Evolutionary conservation across 2,888 invertebrate species (phyloP).

Genomic region (Athalia circularis): DNA sequence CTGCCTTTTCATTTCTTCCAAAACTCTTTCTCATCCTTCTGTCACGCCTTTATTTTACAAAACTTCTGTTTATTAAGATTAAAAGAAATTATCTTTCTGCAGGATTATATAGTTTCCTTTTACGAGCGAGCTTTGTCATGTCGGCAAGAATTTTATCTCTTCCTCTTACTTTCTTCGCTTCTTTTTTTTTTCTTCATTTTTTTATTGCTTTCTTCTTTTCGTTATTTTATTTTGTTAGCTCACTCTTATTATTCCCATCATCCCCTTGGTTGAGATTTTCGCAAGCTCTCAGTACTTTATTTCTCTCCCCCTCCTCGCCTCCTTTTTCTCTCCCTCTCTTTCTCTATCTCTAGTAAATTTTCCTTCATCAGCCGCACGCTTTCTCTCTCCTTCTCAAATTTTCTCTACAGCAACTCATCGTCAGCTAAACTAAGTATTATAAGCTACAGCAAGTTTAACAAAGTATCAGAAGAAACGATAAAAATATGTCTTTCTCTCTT

Average conservation of each 20-base stretch:
- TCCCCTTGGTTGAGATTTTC: neutral
- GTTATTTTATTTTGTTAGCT: neutral
- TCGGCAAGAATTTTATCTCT: conserved; percentile 24
- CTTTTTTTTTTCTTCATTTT: neutral
- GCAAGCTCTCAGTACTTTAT: conserved; percentile 6
- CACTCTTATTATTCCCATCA: conserved; percentile 19
- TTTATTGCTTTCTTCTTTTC: neutral
- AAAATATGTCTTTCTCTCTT: no score
- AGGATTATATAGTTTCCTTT: conserved; percentile 43
- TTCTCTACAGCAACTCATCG: neutral
- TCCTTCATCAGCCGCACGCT: neutral
- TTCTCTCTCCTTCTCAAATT: conserved; percentile 5
- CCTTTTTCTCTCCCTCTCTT: neutral
- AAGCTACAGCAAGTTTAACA: no score
- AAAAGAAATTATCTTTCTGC: conserved; percentile 45
- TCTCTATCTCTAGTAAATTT: conserved; percentile 3
- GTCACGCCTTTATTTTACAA: conserved; percentile 43
- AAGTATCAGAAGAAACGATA: no score
- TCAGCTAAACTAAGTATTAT: no score
- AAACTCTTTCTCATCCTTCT: conserved; percentile 11
- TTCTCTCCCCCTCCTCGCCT: neutral
- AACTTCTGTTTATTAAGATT: conserved; percentile 48
- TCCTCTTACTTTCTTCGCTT: neutral
- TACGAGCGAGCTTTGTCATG: conserved; percentile 43
- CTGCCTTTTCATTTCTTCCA: conserved; percentile 10